A percentile compares a stretch with the other conserved stretches of the same genome.
Conservation (phyloP, 1,140 invertebrate species). For the Tetramorium simillimum region DNA sequence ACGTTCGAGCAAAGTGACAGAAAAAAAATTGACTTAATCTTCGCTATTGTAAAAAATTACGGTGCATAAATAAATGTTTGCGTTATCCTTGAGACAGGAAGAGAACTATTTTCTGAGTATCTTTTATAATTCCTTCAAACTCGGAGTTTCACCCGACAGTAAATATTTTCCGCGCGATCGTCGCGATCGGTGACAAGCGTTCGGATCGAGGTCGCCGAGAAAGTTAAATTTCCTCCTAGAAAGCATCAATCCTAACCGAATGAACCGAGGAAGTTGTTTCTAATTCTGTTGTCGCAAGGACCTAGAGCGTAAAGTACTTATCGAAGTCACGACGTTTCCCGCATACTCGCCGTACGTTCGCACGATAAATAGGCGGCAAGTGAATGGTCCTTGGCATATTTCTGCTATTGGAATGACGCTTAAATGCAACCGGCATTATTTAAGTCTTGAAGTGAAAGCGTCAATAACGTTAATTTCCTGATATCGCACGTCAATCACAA, state of each 20-base stretch:
- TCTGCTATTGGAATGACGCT: constrained; percentile 3
- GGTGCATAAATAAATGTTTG: not conserved
- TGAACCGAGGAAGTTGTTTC: not conserved
- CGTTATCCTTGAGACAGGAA: not conserved
- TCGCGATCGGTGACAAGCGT: not conserved
- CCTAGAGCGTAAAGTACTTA: not conserved
- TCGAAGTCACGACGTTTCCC: constrained; percentile 17
- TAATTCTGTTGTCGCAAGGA: constrained; percentile 5
- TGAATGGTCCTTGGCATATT: constrained; percentile 24
- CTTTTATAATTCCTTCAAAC: not conserved
- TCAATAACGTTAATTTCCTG: not conserved
- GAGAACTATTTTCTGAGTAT: not conserved
- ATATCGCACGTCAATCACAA: not conserved
- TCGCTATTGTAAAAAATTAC: not conserved
- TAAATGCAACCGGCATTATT: constrained; percentile 7
- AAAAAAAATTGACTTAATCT: not conserved
- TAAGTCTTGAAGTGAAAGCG: constrained; percentile 5
- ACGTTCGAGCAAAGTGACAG: not conserved
- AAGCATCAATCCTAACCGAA: constrained; percentile 1
- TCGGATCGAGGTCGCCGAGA: not conserved
- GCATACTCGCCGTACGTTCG: not conserved
- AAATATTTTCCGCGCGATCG: not conserved
- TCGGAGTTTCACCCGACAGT: not conserved
- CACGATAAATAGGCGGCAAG: not conserved
- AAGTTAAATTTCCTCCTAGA: constrained; percentile 36